Evolutionary conservation across 1,140 invertebrate genomes (phyloP), one percentile per base, ranked within the genome.

Genomic region (Eurosta solidaginis): DNA sequence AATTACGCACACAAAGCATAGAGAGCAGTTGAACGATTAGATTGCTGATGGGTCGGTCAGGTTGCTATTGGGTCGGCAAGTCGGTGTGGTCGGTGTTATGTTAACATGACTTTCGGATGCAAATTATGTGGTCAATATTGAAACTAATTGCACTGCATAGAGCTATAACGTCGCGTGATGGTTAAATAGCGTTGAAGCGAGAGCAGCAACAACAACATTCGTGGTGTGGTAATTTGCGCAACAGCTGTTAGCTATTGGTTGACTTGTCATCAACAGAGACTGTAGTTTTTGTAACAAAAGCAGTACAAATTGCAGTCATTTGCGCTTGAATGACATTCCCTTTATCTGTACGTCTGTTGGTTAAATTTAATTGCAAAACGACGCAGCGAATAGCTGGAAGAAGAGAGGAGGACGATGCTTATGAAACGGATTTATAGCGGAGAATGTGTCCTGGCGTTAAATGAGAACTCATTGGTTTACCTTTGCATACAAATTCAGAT

Each of bases 81-180:
- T n/a, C n/a, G n/a, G n/a, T n/a, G n/a, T n/a, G n/a, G 4, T 68
- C 36, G 59, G 59, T 68, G 59, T 68, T 68, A 68, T 68, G 59
- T 68, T 68, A 20, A 68, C 59, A 68, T 68, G 59, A 68, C 59
- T 68, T 68, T 68, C 33, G 20, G 36, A 68, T 68, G 59, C 59
- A 68, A 40, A 68, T 68, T 68, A 68, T 68, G 59, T n/a, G 59
- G 59, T 68, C 33, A 68, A 17, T 68, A 68, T 40, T 68, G 59
- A 68, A 68, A 68, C 36, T 68, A 68, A 68, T 40, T 40, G 59
- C 59, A 42, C 17, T 17, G n/a, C 33, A 33, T 40, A 29, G 5
- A 42, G 59, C 59, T 7, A 68, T 40, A 20, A n/a, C 27, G 12
- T n/a, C 29, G 17, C n/a, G 59, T 33, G 36, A 68, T 7, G 14